Conservation (phyloP, 2,888 invertebrate genomes). For the Machimus rusticus region DNA sequence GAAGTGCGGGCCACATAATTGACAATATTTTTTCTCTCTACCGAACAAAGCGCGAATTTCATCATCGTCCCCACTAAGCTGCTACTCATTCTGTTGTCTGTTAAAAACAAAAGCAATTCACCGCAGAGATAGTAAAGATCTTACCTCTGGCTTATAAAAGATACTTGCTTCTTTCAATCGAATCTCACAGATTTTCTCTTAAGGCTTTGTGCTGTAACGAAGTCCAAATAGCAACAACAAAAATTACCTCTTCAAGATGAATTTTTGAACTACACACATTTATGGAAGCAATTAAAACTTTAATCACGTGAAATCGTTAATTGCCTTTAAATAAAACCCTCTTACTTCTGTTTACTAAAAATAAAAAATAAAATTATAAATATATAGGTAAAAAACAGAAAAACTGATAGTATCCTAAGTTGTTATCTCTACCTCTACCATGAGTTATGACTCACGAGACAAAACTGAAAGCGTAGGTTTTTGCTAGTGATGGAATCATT, state of each 20-base stretch:
- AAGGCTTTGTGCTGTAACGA: neutral
- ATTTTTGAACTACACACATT: neutral
- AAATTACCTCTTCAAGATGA: neutral
- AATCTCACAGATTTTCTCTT: neutral
- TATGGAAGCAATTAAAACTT: no score
- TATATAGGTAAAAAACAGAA: neutral
- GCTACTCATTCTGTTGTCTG: neutral
- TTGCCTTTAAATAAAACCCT: neutral
- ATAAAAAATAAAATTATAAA: neutral
- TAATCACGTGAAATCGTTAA: neutral
- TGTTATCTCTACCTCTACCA: neutral
- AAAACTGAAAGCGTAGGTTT: neutral
- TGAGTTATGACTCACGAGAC: neutral
- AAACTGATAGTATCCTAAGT: neutral
- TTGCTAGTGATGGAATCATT: neutral
- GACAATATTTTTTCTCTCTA: neutral
- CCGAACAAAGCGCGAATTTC: neutral
- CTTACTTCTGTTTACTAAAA: neutral
- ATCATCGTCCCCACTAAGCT: neutral
- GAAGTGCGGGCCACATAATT: neutral
- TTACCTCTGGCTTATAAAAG: neutral
- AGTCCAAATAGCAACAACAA: neutral
- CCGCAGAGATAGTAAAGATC: neutral
- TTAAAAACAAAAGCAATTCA: neutral
- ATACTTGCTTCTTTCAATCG: neutral